Percentiles rank a stretch among this genome's conserved stretches.
Evolutionary conservation across 2,888 invertebrate genomes (phyloP).

Genomic region (Tipula helvola): DNA sequence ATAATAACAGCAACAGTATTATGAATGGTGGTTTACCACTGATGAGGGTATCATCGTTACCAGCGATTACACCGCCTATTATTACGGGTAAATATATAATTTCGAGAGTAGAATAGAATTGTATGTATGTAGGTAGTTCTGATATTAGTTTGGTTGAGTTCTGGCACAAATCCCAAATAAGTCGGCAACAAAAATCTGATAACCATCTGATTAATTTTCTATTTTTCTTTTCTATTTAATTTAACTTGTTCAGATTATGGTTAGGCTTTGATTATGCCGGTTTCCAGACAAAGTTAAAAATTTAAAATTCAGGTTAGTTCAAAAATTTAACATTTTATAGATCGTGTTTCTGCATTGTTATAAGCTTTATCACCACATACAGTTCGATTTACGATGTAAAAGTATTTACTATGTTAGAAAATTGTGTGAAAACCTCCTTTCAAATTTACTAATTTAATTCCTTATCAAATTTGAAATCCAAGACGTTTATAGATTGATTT

Average conservation of each 20-base stretch:
- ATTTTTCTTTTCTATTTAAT: neutral
- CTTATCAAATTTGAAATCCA: too few species aligned
- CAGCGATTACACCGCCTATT: conserved; percentile 15
- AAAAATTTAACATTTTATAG: neutral
- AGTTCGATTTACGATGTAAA: too few species aligned
- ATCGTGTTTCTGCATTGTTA: too few species aligned
- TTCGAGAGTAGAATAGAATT: neutral
- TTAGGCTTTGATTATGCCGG: neutral
- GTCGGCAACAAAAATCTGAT: too few species aligned
- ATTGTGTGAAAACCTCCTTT: too few species aligned
- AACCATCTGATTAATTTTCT: neutral
- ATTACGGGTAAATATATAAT: conserved; percentile 6
- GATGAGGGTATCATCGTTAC: conserved; percentile 18
- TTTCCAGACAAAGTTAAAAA: neutral
- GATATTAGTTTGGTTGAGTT: neutral
- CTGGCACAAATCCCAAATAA: neutral
- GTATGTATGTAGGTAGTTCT: neutral
- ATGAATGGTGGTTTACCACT: conserved; percentile 16
- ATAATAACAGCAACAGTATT: conserved; percentile 10
- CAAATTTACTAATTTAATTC: too few species aligned
- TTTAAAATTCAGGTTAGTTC: too few species aligned
- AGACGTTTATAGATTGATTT: too few species aligned
- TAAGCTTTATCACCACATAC: too few species aligned
- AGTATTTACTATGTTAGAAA: too few species aligned
- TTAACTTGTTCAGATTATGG: neutral